Evolutionary conservation across 1,140 invertebrate genomes (phyloP), one percentile per base, ranked within the genome.

Genomic region (Drosophila melanica): DNA sequence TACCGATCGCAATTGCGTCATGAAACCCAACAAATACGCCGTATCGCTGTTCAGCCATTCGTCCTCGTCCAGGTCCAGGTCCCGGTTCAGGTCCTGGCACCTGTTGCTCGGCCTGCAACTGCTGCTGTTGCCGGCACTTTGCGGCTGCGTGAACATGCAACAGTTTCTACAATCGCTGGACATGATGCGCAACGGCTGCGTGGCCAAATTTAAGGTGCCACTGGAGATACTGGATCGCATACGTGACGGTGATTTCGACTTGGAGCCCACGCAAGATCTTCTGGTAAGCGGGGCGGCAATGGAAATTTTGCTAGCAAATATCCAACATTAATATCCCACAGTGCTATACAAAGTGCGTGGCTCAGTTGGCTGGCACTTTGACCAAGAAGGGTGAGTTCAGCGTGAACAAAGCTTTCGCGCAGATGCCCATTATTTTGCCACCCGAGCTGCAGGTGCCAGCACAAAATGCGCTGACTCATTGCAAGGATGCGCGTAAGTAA

Each of bases 311-410:
- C 4, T 27, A 7, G 27, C 27, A 27, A 27, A 27, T 27, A 27
- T 2, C 27, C 27, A 7, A 27, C 27, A 27, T 7, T 27, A 27
- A 27, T 7, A 10, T 4, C 8, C n/a, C 11, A 14, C 27, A 91
- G 90, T 91, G 90, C 74, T 91, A 91, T 41, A 81, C 79, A 12
- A 91, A 82, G 54, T 91, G 90, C 23, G 48, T 91, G n/a, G 90
- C 90, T 7, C 78, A 90, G 14, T 51, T 91, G 67, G 89, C 90
- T 2, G 90, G 90, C 12, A 90, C 81, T 7, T 65, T 91, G 8
- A 91, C 79, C 33, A 91, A 91, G 50, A 91, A 90, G 23, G 90
- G 90, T 6, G 90, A 91, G 20, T 81, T 91, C 16, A 91, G 85
- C 51, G 65, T 82, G 8, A 10, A 72, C 37, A 91, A 91, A 45